Percentiles rank a stretch among this genome's conserved stretches.
phyloP scores from a whole-genome alignment of 2,888 invertebrate species.

The Pyrochroa serraticornis region DNA sequence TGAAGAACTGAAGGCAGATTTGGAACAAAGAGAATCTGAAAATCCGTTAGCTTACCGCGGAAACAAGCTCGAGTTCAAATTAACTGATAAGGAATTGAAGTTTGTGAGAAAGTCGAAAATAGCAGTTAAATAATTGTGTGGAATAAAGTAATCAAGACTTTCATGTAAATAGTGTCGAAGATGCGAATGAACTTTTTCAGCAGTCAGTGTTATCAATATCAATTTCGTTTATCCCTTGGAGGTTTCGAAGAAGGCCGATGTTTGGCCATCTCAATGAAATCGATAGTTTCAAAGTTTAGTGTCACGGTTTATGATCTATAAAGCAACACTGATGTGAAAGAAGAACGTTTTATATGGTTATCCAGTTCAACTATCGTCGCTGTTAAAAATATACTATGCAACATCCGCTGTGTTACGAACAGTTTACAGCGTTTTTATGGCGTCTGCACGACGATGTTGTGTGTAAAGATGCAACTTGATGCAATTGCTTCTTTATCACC shows the following conservation, averaged over 20 bases:
- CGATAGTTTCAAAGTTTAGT: conserved; percentile 53
- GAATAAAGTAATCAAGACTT: not conserved
- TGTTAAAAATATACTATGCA: conserved; percentile 34
- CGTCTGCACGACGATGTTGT: conserved; percentile 20
- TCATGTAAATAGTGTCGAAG: conserved; percentile 11
- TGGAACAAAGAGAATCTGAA: conserved; percentile 58
- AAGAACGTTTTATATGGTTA: conserved; percentile 48
- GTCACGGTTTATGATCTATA: conserved; percentile 52
- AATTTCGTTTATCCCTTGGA: conserved; percentile 38
- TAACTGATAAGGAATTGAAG: conserved; percentile 35
- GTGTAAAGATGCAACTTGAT: conserved; percentile 1
- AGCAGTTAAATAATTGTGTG: conserved; percentile 9
- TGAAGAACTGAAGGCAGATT: conserved; percentile 60
- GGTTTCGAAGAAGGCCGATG: conserved; percentile 29
- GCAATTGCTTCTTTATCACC: not conserved
- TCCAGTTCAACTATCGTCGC: conserved; percentile 38
- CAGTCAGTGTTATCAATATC: conserved; percentile 42
- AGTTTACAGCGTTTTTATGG: conserved; percentile 33
- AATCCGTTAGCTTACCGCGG: conserved; percentile 59
- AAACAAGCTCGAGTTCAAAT: conserved; percentile 51
- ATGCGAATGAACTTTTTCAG: conserved; percentile 28
- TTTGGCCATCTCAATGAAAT: conserved; percentile 43
- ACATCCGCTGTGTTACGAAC: conserved; percentile 30
- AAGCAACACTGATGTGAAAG: conserved; percentile 47
- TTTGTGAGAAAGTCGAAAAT: conserved; percentile 9